Evolutionary conservation across 92 coral and sea anemone species (phyloP).

Genomic region (Epizoanthus fatuus): DNA sequence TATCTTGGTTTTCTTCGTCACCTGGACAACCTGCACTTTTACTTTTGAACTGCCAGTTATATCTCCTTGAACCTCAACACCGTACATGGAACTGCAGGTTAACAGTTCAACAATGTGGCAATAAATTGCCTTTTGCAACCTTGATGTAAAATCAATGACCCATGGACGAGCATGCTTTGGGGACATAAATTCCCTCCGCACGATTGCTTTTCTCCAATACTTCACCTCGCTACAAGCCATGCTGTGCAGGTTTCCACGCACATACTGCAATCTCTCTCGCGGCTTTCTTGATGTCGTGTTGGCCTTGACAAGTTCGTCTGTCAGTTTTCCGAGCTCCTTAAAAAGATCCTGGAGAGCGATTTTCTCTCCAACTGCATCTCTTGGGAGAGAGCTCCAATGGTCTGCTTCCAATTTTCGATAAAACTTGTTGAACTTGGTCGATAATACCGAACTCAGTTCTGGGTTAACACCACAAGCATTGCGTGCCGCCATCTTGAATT

Average conservation of each 20-base stretch:
- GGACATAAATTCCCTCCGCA: conserved; percentile 51
- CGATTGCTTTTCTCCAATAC: conserved; percentile 52
- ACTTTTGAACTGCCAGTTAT: conserved; percentile 15
- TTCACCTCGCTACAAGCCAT: conserved; percentile 71
- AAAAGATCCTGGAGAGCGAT: conserved; percentile 44
- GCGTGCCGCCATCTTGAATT: background rate
- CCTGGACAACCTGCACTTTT: conserved; percentile 39
- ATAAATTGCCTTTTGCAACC: conserved; percentile 61
- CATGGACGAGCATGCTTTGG: conserved; percentile 74
- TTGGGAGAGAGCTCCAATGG: conserved; percentile 50
- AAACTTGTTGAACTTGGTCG: conserved; percentile 34
- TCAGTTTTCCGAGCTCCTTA: conserved; percentile 52
- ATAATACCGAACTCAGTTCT: conserved; percentile 26
- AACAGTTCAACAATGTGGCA: conserved; percentile 56
- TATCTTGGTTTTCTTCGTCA: conserved; percentile 36
- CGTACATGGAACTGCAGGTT: conserved; percentile 61
- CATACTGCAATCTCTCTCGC: conserved; percentile 48
- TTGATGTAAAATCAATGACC: conserved; percentile 54
- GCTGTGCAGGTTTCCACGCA: conserved; percentile 48
- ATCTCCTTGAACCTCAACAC: conserved; percentile 5
- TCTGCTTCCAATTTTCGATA: conserved; percentile 33
- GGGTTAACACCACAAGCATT: conserved; percentile 27
- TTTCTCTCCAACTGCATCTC: conserved; percentile 57
- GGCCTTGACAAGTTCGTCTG: conserved; percentile 44
- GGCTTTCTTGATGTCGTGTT: conserved; percentile 30